Conservation (phyloP, 2,797 vertebrate species). For the Rachycentron canadum region DNA sequence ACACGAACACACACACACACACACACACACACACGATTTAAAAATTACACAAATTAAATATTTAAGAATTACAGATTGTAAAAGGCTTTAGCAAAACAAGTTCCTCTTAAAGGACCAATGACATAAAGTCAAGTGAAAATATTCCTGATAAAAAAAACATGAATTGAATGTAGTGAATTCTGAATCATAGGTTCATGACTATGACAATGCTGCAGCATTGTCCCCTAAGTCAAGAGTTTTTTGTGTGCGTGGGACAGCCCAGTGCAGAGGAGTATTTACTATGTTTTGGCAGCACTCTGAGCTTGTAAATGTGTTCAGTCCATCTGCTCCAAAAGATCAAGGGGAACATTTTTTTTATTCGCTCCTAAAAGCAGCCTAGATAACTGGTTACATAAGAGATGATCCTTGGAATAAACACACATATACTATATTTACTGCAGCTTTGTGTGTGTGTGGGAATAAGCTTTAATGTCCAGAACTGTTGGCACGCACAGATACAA, state of each 20-base stretch:
- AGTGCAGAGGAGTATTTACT: conserved; percentile 30
- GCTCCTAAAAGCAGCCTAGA: conserved; percentile 61
- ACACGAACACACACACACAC: conserved; percentile 37
- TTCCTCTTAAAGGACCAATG: background rate
- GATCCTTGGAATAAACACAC: conserved; percentile 50
- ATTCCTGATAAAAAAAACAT: too few species aligned
- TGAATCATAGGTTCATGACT: too few species aligned
- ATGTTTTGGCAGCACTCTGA: conserved; percentile 18
- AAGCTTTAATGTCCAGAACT: background rate
- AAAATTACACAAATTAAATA: too few species aligned
- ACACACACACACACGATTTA: conserved; percentile 24
- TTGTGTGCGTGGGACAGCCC: too few species aligned
- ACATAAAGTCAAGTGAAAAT: too few species aligned
- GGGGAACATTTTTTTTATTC: conserved; percentile 29
- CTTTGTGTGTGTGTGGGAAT: conserved; percentile 4
- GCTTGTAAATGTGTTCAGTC: conserved; percentile 56
- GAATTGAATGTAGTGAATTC: too few species aligned
- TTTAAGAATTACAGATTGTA: background rate
- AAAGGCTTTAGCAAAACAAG: too few species aligned
- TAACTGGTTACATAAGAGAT: conserved; percentile 64
- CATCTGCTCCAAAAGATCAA: conserved; percentile 68
- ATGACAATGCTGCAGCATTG: too few species aligned
- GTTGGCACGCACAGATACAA: background rate
- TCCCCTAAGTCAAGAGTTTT: too few species aligned
- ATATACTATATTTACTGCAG: conserved; percentile 15